Percentiles rank a stretch among this genome's conserved stretches.
phyloP scores from a whole-genome alignment of 2,797 vertebrate species.

The Coregonus suidteri region DNA sequence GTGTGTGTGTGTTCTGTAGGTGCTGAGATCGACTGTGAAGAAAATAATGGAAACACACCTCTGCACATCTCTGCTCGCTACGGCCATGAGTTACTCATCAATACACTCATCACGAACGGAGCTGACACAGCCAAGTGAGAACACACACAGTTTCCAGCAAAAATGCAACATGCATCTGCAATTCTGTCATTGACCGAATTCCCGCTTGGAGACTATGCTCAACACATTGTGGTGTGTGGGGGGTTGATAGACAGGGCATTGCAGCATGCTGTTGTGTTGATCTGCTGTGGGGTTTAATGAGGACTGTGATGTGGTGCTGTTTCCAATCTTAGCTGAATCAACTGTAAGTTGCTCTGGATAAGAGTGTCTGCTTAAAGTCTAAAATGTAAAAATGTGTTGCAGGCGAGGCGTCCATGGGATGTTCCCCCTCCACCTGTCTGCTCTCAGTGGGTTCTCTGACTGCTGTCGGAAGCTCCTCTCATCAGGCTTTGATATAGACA shows the following conservation, averaged over 20 bases:
- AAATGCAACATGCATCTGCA: not conserved
- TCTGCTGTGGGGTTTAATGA: not conserved
- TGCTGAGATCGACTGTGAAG: slow-evolving; percentile 96
- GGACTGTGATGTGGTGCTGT: too few species aligned
- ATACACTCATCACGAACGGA: slow-evolving; percentile 94
- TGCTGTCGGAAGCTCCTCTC: slow-evolving; percentile 98
- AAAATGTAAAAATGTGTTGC: slow-evolving; percentile 32
- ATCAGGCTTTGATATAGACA: slow-evolving; percentile 96
- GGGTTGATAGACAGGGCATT: not conserved
- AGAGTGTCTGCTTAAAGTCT: not conserved
- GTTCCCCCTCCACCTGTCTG: slow-evolving; percentile 98
- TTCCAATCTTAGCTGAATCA: too few species aligned
- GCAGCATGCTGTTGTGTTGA: not conserved
- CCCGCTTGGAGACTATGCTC: not conserved
- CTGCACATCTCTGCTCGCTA: slow-evolving; percentile 97
- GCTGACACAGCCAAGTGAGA: slow-evolving; percentile 94
- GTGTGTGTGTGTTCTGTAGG: slow-evolving; percentile 66
- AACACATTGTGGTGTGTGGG: not conserved
- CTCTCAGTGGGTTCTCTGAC: slow-evolving; percentile 97
- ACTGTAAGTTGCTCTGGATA: too few species aligned
- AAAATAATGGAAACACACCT: slow-evolving; percentile 97
- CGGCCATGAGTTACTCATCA: slow-evolving; percentile 96
- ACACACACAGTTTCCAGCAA: not conserved
- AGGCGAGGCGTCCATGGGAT: slow-evolving; percentile 97
- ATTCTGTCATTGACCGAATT: not conserved